phyloP scores from a whole-genome alignment of 2,113 vertebrate genomes.

The Galemys pyrenaicus region DNA sequence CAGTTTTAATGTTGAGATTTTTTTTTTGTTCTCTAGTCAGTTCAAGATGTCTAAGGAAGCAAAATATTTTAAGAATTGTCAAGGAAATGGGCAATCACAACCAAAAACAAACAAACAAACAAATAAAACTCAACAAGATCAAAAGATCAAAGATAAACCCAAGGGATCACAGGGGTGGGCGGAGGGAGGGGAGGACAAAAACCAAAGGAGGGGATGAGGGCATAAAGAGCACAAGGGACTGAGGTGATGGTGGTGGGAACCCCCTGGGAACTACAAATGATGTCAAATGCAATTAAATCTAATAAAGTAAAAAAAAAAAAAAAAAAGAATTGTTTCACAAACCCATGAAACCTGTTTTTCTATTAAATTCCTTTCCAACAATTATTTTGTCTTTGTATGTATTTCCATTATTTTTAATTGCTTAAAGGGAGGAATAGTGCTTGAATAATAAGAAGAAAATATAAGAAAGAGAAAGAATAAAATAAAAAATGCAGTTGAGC shows the following conservation, averaged over 20 bases:
- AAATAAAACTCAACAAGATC: too few species aligned
- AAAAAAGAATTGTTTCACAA: background rate
- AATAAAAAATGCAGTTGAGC: background rate
- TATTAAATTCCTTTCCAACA: background rate
- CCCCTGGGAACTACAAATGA: too few species aligned
- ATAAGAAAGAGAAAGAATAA: background rate
- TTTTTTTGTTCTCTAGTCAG: background rate
- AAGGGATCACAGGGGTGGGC: too few species aligned
- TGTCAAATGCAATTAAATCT: too few species aligned
- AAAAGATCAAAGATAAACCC: too few species aligned
- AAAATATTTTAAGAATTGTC: background rate
- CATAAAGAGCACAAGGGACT: too few species aligned
- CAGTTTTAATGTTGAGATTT: background rate
- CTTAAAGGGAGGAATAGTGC: background rate
- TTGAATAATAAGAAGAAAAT: background rate
- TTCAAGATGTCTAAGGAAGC: background rate
- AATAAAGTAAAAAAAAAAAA: too few species aligned
- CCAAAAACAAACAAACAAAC: too few species aligned
- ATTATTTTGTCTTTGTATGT: background rate
- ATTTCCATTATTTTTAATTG: background rate
- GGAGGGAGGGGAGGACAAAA: too few species aligned
- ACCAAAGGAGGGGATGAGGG: too few species aligned
- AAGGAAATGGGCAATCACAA: too few species aligned
- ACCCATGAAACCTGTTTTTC: background rate
- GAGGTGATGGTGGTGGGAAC: too few species aligned